Base-by-base conservation (phyloP, 2,113 vertebrate species). In the Neomonachus schauinslandi region DNA sequence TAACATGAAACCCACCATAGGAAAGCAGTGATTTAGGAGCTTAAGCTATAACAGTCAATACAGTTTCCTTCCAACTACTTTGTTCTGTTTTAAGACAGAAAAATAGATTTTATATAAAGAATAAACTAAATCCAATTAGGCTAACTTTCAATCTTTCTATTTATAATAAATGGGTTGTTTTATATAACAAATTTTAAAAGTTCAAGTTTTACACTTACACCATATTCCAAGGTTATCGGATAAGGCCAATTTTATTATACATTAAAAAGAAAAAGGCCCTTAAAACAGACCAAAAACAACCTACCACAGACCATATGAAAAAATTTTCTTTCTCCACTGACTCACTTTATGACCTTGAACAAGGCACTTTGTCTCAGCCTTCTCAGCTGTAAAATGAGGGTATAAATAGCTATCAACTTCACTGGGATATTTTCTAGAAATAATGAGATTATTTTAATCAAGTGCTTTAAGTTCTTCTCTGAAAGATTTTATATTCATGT, bases 381-480 rank as follows among this genome's bases (percentile, higher is more conserved):
- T 90, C 39, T 88, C 31, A 80, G 65, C 57, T 92, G 1, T 74
- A 71, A 76, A 97, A 85, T 57, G n/a, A 91, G 42, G 26, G 42
- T 86, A 90, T 63, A 80, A 94, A 95, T 2, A 92, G 42, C 33
- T 76, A 89, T 53, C 26, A 84, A 80, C 13, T 39, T 84, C 82
- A 95, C 2, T 53, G 10, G 22, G 26, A 87, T 91, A 12, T 93
- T 85, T 94, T 96, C 86, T 91, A 91, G 24, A 81, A 77, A 85
- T n/a, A 74, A 80, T 91, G 42, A 71, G 19, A 93, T 82, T 80
- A 95, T 87, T 87, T 82, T 46, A 89, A 93, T 61, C 21, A 94
- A 92, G 21, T 22, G 12, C 22, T 61, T 85, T 49, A 80, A 79
- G 28, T 28, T 95, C 69, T 69, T 92, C n/a, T 86, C 53, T 93